Base-by-base conservation (phyloP, 1,140 invertebrate species). In the Papilio aristodemus region DNA sequence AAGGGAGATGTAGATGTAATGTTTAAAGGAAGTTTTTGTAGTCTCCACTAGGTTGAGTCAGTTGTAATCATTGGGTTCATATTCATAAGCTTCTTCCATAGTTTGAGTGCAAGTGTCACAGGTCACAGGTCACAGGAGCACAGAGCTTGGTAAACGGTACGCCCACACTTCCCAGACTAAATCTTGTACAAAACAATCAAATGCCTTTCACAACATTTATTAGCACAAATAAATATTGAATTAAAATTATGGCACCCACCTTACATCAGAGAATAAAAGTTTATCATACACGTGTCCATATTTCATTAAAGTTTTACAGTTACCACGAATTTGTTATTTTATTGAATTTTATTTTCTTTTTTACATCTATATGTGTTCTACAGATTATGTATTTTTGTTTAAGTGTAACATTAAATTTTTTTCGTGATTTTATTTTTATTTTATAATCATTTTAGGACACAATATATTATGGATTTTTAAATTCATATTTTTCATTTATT, bases 121-220 rank as follows among this genome's bases (percentile, higher is more conserved):
- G n/a, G n/a, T n/a, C n/a, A n/a, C n/a, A n/a, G n/a, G 32, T 80
- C 83, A 87, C 83, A 73, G 72, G 79, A 80, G 87, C 88, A 91
- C 88, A 85, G 79, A 83, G 88, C 88, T 91, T 89, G 80, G 85
- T 89, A 90, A 87, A 81, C 79, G 79, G 85, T 91, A 89, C 85
- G 86, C 86, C 89, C 88, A 89, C 88, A 90, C 87, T 89, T 90
- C 85, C 88, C 88, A 89, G 87, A 88, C 86, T 71, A 75, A 79
- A 81, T 78, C 78, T 79, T 85, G 81, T 88, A 83, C 76, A 83
- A 84, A 86, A 81, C 76, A 82, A 81, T 75, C 71, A 80, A 80
- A 77, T 75, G 78, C 83, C 81, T 85, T 72, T 87, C 88, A 90
- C 85, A 71, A 87, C 86, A 87, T 87, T 72, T 84, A 82, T 75